Evolutionary conservation across 2,797 vertebrate genomes (phyloP).

Genomic region (Lepus townsendii): DNA sequence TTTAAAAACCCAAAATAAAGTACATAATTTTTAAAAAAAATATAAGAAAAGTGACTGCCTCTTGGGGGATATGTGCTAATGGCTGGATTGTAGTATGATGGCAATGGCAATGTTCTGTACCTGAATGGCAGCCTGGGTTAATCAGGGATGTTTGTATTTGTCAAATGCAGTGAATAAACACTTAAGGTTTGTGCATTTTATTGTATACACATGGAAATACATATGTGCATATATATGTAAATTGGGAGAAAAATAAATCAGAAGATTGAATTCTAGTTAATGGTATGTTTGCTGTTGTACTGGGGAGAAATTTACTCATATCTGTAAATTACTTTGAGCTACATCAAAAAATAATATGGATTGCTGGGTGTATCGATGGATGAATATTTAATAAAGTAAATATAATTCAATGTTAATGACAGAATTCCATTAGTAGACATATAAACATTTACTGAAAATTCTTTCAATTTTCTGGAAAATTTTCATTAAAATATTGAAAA

Average conservation of each 20-base stretch:
- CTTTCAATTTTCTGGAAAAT: neutral
- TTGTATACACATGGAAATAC: neutral
- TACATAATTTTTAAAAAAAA: neutral
- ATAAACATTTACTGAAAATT: neutral
- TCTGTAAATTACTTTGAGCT: neutral
- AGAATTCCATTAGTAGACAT: neutral
- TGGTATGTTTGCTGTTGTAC: neutral
- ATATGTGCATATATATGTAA: neutral
- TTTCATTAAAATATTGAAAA: neutral
- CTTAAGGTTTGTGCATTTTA: neutral
- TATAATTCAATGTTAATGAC: neutral
- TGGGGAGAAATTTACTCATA: neutral
- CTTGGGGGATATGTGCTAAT: neutral
- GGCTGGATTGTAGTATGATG: neutral
- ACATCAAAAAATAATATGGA: neutral
- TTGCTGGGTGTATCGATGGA: neutral
- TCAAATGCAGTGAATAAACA: neutral
- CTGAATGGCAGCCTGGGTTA: neutral
- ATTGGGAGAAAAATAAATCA: neutral
- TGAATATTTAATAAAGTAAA: neutral
- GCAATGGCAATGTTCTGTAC: neutral
- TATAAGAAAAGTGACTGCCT: neutral
- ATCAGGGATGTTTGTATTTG: neutral
- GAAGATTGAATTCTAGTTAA: constrained; percentile 19
- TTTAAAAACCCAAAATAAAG: neutral